A percentile compares a stretch with the other conserved stretches of the same genome.
These are phyloP conservation scores for Oreochromis tanganicae DNA, from an alignment of 2,113 vertebrate species.

Conservation along the genomic window DNA sequence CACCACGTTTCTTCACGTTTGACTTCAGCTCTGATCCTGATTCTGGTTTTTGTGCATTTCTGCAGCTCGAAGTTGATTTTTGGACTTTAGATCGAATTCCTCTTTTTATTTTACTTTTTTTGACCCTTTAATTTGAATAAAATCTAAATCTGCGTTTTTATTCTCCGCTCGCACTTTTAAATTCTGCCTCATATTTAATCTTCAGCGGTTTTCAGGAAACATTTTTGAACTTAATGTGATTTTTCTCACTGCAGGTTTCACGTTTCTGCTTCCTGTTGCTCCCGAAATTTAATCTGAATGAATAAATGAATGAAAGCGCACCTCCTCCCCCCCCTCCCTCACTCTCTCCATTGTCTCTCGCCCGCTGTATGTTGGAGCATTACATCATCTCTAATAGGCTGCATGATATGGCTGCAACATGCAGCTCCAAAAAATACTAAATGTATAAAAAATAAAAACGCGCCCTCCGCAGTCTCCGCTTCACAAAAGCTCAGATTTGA, in stretches of 20 bases:
- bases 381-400: slow-evolving; percentile 26
- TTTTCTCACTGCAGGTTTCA: not conserved
- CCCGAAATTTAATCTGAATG: not conserved
- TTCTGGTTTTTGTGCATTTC: not conserved
- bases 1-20: not conserved
- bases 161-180: fast-evolving
- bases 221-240: not conserved
- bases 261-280: not conserved
- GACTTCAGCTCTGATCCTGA: not conserved
- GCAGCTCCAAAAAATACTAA: not conserved
- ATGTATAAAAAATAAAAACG: not conserved
- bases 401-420: not conserved
- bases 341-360: not conserved
- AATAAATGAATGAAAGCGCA: not conserved
- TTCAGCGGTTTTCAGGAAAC: not conserved
- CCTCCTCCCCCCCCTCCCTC: not conserved
- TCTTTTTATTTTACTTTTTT: not conserved
- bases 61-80: not conserved
- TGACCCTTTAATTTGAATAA: not conserved
- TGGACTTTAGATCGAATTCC: not conserved
- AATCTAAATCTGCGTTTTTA: not conserved
- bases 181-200: not conserved
- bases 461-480: not conserved
- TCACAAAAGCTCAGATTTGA: not conserved
- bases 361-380: not conserved